Evolutionary conservation across 2,888 invertebrate species (phyloP), one percentile per base, ranked within the genome.

Genomic region (Phlogophora meticulosa): DNA sequence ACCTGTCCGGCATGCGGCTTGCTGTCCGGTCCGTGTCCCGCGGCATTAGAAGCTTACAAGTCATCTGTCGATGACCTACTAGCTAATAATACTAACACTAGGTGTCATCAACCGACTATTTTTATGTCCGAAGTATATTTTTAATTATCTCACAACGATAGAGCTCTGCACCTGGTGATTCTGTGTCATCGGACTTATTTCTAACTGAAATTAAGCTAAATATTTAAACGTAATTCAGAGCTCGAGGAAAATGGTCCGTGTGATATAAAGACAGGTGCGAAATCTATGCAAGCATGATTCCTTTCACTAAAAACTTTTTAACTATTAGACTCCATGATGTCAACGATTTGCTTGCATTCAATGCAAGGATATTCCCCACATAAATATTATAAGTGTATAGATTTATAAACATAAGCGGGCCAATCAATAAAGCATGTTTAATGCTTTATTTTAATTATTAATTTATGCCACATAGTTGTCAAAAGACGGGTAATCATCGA

Each of bases 51-150:
- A 71, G 43, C 74, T 55, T 42, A 56, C 65, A 65, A 62, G 61
- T 49, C 61, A 51, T 59, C 68, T 72, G 80, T 80, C 76, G 71
- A 67, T 81, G 83, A 82, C 83, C 76, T 60, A 60, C 61, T 62
- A 59, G 60, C 57, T 82, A 78, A 71, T 76, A 78, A 80, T 78
- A 78, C 65, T 42, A 60, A 36, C 28, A 45, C 51, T 65, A 65
- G 52, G 55, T 80, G 80, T 80, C 80, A 78, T 69, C 80, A 72
- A 80, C 72, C 77, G 60, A 65, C 68, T 80, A 72, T 76, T 80
- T 76, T 76, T 65, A 68, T 55, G 53, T 22, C 20, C n/a, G 45
- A 71, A 56, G 56, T 69, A 70, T 64, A 59, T 62, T 68, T 57
- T 72, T 46, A 42, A 68, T 60, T 64, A 28, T 56, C n/a, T 34